Evolutionary conservation across 2,797 vertebrate species (phyloP).

Genomic region (Pseudochirops cupreus): DNA sequence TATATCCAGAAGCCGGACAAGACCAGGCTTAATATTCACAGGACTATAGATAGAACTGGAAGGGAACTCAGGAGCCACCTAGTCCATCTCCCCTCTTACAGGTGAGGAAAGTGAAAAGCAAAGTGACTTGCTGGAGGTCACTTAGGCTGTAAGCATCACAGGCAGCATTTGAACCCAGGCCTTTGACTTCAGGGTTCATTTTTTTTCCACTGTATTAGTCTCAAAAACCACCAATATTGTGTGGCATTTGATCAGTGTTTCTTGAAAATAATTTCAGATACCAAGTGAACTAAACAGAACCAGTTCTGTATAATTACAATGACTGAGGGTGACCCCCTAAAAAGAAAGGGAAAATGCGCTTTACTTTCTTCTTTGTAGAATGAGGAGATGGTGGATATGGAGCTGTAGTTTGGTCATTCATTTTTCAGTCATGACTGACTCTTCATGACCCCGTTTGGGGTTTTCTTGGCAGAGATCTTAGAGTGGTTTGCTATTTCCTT

Average conservation of each 20-base stretch:
- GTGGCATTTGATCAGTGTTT: neutral
- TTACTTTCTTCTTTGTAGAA: neutral
- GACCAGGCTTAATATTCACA: neutral
- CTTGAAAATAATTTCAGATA: neutral
- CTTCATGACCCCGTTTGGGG: neutral
- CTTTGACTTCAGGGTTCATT: neutral
- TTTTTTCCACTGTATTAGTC: neutral
- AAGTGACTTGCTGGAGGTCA: too few species aligned
- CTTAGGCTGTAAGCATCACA: too few species aligned
- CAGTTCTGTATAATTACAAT: neutral
- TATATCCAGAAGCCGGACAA: neutral
- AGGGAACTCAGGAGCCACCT: neutral
- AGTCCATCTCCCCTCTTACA: too few species aligned
- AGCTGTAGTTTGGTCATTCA: neutral
- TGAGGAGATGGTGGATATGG: neutral
- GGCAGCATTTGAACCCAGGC: neutral
- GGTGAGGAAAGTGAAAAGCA: neutral
- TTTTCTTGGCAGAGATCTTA: neutral
- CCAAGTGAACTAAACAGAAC: neutral
- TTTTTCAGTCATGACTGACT: neutral
- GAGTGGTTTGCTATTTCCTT: neutral
- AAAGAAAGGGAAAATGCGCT: neutral
- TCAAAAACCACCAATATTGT: neutral
- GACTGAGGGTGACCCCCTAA: neutral
- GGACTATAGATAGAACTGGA: neutral